Base-by-base conservation (phyloP, 2,113 vertebrate genomes). In the Morphnarchus princeps region DNA sequence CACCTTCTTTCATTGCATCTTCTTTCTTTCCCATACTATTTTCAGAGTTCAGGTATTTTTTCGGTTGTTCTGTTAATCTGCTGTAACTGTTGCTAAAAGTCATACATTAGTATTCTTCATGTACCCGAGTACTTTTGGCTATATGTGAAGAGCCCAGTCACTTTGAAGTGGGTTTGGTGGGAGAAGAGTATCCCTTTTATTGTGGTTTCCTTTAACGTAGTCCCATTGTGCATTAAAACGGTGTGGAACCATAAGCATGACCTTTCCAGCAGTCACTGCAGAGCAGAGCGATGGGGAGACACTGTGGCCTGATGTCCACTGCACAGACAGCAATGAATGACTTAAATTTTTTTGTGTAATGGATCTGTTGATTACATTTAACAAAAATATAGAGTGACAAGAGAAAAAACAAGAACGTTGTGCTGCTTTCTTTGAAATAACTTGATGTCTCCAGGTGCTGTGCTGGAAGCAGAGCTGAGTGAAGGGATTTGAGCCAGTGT, bases 101-200 rank as follows among this genome's bases (percentile, higher is more conserved):
- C 31, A 38, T 65, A n/a, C 21, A 11, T n/a, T 38, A 71, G 22
- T 26, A 34, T 83, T 83, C 47, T 73, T 95, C 49, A 42, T 66
- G 65, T 58, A 71, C 47, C 43, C 61, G 25, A 80, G 52, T 72
- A 70, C 79, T 89, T 42, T 89, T 87, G 73, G 57, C 34, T 96
- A 11, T 22, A 25, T 78, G 40, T 58, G 78, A 90, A 93, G 42
- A 92, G 66, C 62, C 72, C 67, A 43, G 55, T 36, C 49, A 34
- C 70, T 97, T 97, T 93, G 93, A 97, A 96, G 82, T 89, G 87
- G 79, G n/a, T 92, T 96, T 97, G 63, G 73, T 70, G 77, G 93
- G 50, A 86, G 57, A 69, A 83, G 55, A 65, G 83, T 80, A 50
- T 82, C 77, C 61, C 93, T 95, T 97, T 92, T 88, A 45, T 66